A percentile compares a stretch with the other conserved stretches of the same genome.
Evolutionary conservation across 2,797 vertebrate genomes (phyloP).

Genomic region (Sarcoramphus papa): DNA sequence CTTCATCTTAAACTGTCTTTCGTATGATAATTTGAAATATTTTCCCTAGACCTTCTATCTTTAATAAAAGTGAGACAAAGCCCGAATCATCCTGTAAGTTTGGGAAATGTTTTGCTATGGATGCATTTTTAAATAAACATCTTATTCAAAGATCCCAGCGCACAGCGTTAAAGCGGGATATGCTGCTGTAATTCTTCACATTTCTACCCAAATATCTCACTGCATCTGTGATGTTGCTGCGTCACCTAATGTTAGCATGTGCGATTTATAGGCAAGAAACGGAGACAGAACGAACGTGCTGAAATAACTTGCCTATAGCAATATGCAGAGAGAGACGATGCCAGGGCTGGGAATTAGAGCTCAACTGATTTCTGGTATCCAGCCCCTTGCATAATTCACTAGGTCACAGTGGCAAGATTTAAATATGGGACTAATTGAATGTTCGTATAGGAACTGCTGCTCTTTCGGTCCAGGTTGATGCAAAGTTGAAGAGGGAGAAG

Average conservation of each 20-base stretch:
- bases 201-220: not conserved
- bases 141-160: not conserved
- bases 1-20: constrained; percentile 32
- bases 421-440: constrained; percentile 36
- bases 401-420: constrained; percentile 36
- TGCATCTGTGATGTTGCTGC: constrained; percentile 11
- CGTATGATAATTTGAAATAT: not conserved
- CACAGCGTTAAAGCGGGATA: not conserved
- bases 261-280: not conserved
- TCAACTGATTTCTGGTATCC: constrained; percentile 36
- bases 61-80: constrained; percentile 6
- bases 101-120: not conserved
- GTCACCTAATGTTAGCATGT: constrained; percentile 13
- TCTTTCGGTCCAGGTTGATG: not conserved
- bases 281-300: not conserved
- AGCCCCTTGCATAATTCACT: constrained; percentile 42
- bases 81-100: not conserved
- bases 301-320: constrained; percentile 29
- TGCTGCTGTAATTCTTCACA: not conserved
- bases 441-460: constrained; percentile 4
- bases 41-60: not conserved
- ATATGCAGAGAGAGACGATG: not conserved
- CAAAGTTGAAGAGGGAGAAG: not conserved
- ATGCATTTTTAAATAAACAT: not conserved
- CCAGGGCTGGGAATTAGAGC: constrained; percentile 42